Evolutionary conservation across 1,140 invertebrate species (phyloP), one percentile per base, ranked within the genome.

Genomic region (Heliconius melpomene): DNA sequence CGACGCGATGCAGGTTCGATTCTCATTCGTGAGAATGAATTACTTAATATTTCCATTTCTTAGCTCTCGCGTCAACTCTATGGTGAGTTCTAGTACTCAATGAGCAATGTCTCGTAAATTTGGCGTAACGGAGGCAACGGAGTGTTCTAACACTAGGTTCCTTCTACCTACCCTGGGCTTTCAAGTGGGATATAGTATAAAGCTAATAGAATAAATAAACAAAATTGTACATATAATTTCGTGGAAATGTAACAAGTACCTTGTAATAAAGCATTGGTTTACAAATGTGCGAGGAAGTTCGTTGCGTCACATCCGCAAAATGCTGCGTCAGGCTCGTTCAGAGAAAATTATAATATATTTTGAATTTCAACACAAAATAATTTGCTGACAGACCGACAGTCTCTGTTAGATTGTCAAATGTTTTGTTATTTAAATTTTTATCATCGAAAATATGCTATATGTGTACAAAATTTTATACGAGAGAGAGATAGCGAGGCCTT

Each of bases 241-340:
- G 50, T 75, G 66, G 73, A 46, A 78, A 81, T 9, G 38, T 40
- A 2, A 40, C 9, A 2, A 11, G 38, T 40, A 11, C 29, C 38
- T 40, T 9, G 78, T 82, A 78, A 77, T 77, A 79, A 79, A 79
- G 75, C 75, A 40, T 38, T 79, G 79, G 60, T 20, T 77, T 50
- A 66, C 57, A 77, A 82, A 79, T 79, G 78, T 70, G 72, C 77
- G 54, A 79, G 82, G 82, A 40, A 79, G 78, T 72, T 79, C 80
- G 72, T 78, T 78, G 29, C 78, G 78, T 80, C 66, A 75, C 72
- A 81, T 78, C 75, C 78, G 77, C 77, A 77, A 82, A 77, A 79
- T 82, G 79, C 79, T 77, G 73, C 77, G 81, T 77, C 77, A 78
- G 70, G 77, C 74, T 80, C 52, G 74, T 71, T 54, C 74, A 72